A percentile compares a stretch with the other conserved stretches of the same genome.
These are phyloP conservation scores for Gastracanthus pulcherrimus DNA, from an alignment of 2,888 invertebrate species.

Conservation along the genomic window DNA sequence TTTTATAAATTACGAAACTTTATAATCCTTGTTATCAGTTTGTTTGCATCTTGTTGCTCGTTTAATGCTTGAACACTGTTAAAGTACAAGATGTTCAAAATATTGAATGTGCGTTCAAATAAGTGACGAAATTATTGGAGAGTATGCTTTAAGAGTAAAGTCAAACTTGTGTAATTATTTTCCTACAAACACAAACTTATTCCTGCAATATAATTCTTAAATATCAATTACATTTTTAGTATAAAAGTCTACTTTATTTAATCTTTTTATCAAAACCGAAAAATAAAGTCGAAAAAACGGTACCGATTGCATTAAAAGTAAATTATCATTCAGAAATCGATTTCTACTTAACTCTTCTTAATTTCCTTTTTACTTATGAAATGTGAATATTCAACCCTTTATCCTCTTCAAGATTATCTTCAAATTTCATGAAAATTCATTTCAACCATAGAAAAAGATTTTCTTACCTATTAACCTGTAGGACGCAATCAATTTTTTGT, in stretches of 20 bases:
- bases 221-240: too few species aligned
- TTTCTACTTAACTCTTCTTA: background rate
- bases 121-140: too few species aligned
- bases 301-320: background rate
- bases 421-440: background rate
- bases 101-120: too few species aligned
- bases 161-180: too few species aligned
- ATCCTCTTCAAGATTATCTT: background rate
- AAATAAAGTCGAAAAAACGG: background rate
- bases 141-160: too few species aligned
- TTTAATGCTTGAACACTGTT: background rate
- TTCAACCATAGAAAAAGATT: too few species aligned
- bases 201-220: too few species aligned
- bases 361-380: slow-evolving; percentile 60
- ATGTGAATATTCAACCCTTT: too few species aligned
- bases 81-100: background rate
- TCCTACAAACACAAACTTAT: too few species aligned
- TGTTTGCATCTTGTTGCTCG: background rate
- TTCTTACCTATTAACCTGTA: too few species aligned
- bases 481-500: too few species aligned
- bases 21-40: background rate
- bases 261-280: background rate
- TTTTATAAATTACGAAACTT: slow-evolving; percentile 6
- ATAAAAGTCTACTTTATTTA: background rate
- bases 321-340: background rate